Evolutionary conservation across 2,888 invertebrate genomes (phyloP).

Genomic region (Rugalucina vietnamica): DNA sequence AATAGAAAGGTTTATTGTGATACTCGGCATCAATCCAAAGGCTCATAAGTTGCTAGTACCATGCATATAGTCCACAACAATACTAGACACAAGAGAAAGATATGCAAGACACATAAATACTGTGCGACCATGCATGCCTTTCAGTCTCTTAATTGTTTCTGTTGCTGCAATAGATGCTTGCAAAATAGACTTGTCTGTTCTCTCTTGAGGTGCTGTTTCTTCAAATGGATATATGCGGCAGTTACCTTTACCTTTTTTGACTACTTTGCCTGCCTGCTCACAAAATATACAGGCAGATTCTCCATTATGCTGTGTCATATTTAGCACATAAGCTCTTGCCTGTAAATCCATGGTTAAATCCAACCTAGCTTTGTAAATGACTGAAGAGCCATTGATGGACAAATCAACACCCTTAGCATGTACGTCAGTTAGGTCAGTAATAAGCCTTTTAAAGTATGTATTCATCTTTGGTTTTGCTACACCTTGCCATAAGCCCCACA

Average conservation of each 20-base stretch:
- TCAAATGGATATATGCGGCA: constrained; percentile 36
- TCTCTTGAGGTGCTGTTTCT: background rate
- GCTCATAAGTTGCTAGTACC: too few relatives aligned
- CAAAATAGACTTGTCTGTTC: constrained; percentile 26
- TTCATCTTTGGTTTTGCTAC: constrained; percentile 56
- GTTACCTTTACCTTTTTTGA: constrained; percentile 46
- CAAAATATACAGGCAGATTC: constrained; percentile 54
- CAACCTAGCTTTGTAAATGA: constrained; percentile 34
- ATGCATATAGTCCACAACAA: constrained; percentile 60
- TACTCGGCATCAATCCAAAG: constrained; percentile 42
- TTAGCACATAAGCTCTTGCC: constrained; percentile 46
- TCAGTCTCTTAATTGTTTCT: constrained; percentile 20
- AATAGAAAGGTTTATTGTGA: constrained; percentile 45
- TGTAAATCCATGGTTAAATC: constrained; percentile 60
- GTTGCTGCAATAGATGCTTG: constrained; percentile 28
- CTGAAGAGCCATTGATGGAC: background rate
- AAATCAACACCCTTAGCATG: constrained; percentile 24
- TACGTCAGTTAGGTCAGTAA: constrained; percentile 35
- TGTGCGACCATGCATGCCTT: constrained; percentile 46
- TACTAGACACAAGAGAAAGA: constrained; percentile 29
- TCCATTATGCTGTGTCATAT: constrained; percentile 62
- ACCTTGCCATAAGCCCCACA: constrained; percentile 25
- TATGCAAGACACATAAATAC: constrained; percentile 38
- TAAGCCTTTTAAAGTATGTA: constrained; percentile 48
- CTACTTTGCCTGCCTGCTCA: constrained; percentile 32